These are phyloP conservation scores for Esox lucius DNA, from an alignment of 2,797 vertebrate species.

Conservation along the genomic window DNA sequence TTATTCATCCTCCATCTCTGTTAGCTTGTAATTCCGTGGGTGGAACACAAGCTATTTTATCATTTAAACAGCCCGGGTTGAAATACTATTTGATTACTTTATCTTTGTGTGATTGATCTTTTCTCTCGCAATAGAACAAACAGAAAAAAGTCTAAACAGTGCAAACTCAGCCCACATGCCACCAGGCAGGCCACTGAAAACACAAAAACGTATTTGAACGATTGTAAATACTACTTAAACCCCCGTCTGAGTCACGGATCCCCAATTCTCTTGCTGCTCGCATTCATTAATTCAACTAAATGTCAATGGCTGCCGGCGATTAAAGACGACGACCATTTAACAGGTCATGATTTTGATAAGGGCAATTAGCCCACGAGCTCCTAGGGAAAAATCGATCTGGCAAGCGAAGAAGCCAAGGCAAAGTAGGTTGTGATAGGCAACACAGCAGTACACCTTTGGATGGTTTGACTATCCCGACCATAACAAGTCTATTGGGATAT, in stretches of 20 bases:
- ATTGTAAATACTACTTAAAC: not conserved
- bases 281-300: constrained; percentile 75
- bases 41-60: constrained; percentile 40
- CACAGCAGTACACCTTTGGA: not conserved
- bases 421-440: constrained; percentile 9
- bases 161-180: not conserved
- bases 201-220: not conserved
- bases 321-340: constrained; percentile 70
- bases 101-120: not conserved
- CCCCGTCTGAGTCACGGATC: not conserved
- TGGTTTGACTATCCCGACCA: too few species aligned
- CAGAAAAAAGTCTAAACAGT: not conserved
- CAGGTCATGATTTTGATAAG: constrained; percentile 74
- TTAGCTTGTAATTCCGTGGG: constrained; percentile 26
- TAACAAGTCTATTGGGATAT: too few species aligned
- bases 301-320: constrained; percentile 72
- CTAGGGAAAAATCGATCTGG: constrained; percentile 65
- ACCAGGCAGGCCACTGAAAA: not conserved
- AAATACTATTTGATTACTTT: not conserved
- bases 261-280: constrained; percentile 46
- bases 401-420: constrained; percentile 20
- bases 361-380: constrained; percentile 75
- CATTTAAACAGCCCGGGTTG: constrained; percentile 3
- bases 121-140: not conserved
- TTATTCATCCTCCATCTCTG: not conserved